phyloP scores from a whole-genome alignment of 92 coral and sea anemone genomes.

The Epizoanthus illoricatus region DNA sequence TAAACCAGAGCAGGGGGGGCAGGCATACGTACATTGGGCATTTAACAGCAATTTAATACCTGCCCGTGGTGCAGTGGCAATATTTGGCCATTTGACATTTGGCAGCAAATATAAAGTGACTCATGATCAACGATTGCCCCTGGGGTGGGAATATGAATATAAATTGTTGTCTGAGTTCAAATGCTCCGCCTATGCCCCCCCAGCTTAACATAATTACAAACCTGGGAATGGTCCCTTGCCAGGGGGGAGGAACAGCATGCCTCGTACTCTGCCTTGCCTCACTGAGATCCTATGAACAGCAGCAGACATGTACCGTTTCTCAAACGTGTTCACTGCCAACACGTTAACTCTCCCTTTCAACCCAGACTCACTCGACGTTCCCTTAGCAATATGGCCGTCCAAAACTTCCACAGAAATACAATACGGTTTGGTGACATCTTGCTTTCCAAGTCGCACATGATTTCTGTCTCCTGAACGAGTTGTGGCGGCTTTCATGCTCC shows the following conservation, averaged over 20 bases:
- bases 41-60: too few relatives aligned
- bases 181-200: too few relatives aligned
- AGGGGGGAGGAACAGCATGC: constrained; percentile 52
- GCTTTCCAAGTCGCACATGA: constrained; percentile 50
- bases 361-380: not conserved
- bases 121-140: too few relatives aligned
- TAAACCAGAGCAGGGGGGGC: too few relatives aligned
- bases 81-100: too few relatives aligned
- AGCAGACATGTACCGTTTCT: constrained; percentile 51
- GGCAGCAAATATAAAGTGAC: too few relatives aligned
- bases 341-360: constrained; percentile 7
- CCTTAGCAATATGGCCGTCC: constrained; percentile 46
- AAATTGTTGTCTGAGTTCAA: too few relatives aligned
- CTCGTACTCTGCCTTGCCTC: constrained; percentile 46
- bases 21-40: too few relatives aligned
- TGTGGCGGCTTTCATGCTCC: constrained; percentile 50
- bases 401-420: constrained; percentile 52
- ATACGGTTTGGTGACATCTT: constrained; percentile 71
- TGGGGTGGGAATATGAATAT: too few relatives aligned
- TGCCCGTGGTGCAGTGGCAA: too few relatives aligned
- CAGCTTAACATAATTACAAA: not conserved
- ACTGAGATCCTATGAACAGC: constrained; percentile 53
- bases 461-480: constrained; percentile 40
- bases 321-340: constrained; percentile 30
- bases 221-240: constrained; percentile 56